Conservation (phyloP, 2,797 vertebrate genomes). For the Lateolabrax maculatus region DNA sequence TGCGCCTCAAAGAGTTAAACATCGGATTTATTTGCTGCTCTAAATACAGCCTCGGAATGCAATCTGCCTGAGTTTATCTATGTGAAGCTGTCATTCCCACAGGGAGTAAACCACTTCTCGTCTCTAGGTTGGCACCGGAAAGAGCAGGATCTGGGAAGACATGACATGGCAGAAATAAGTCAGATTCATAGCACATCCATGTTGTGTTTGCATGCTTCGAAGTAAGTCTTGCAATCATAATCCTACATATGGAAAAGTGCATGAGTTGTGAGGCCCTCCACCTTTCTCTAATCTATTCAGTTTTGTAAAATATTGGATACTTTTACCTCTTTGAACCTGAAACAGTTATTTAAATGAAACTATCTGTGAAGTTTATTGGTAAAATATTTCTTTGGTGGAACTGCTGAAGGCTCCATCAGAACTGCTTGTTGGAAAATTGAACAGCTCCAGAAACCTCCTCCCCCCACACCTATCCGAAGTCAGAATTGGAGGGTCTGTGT, state of each 20-base stretch:
- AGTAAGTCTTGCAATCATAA: too few relatives aligned
- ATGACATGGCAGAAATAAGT: constrained; percentile 59
- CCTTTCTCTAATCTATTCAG: not conserved
- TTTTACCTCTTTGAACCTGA: not conserved
- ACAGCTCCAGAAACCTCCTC: not conserved
- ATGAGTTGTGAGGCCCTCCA: too few relatives aligned
- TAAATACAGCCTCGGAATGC: constrained; percentile 61
- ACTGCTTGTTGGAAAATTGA: not conserved
- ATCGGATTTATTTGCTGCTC: constrained; percentile 60
- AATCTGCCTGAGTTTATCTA: constrained; percentile 48
- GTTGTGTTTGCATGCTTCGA: constrained; percentile 8
- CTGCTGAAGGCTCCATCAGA: not conserved
- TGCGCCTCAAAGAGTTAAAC: constrained; percentile 58
- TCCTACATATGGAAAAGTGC: not conserved
- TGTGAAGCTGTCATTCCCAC: constrained; percentile 51
- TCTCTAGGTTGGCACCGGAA: constrained; percentile 48
- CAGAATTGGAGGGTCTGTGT: not conserved
- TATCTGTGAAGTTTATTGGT: not conserved
- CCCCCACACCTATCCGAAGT: not conserved
- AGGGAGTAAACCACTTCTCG: constrained; percentile 43
- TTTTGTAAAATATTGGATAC: not conserved
- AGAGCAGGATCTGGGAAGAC: constrained; percentile 18
- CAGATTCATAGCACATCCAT: constrained; percentile 15
- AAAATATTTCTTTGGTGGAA: not conserved
- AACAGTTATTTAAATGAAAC: constrained; percentile 1